These are phyloP conservation scores for Crotalus tigris DNA, from an alignment of 2,113 vertebrate genomes.

Conservation along the genomic window DNA sequence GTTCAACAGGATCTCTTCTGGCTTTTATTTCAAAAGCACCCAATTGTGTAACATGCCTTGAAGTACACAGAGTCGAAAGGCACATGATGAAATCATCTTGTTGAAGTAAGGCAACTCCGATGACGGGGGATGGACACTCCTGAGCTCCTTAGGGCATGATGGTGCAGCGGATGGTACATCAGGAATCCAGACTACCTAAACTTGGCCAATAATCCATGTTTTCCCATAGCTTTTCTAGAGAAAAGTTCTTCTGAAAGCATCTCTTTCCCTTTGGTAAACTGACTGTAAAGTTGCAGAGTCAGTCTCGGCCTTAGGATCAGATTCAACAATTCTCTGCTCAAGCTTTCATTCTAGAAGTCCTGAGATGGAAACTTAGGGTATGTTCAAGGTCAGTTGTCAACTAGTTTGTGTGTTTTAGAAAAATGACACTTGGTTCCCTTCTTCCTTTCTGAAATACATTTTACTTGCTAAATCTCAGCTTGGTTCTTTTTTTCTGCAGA, in stretches of 20 bases:
- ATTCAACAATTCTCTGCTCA: accelerated
- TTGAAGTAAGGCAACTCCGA: neutral
- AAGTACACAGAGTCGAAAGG: neutral
- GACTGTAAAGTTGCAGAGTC: neutral
- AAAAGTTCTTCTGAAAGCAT: neutral
- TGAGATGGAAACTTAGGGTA: slow-evolving; percentile 23
- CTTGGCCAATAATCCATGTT: too few relatives aligned
- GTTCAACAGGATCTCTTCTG: too few relatives aligned
- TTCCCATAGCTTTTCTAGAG: neutral
- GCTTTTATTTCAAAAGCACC: neutral
- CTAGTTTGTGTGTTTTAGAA: slow-evolving; percentile 28
- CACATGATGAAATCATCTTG: neutral
- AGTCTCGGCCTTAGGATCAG: neutral
- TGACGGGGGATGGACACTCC: neutral
- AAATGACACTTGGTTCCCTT: neutral
- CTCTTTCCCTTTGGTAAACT: neutral
- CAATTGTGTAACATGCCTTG: neutral
- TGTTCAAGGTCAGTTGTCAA: slow-evolving; percentile 47
- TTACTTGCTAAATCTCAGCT: slow-evolving; percentile 30
- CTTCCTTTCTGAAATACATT: slow-evolving; percentile 34
- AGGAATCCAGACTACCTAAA: neutral
- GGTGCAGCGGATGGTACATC: neutral
- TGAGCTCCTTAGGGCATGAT: neutral
- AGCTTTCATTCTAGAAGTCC: neutral
- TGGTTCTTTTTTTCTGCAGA: slow-evolving; percentile 39